Conservation (phyloP, 1,140 invertebrate genomes). For the Colletes latitarsis region DNA sequence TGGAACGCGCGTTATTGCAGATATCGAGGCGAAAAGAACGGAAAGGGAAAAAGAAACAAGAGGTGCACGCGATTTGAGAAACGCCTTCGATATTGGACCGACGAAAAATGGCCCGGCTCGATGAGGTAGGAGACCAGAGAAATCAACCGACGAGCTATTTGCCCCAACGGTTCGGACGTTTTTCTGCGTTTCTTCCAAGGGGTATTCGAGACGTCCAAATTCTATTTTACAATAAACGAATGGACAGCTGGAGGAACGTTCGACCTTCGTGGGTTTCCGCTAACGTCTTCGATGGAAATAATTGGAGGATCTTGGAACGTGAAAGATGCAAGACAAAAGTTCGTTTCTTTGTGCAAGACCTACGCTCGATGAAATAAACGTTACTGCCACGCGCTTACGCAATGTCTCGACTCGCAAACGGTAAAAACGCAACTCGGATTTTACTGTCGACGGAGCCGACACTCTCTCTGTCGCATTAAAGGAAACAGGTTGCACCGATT, state of each 20-base stretch:
- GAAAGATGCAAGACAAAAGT: no score
- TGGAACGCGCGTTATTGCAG: constrained; percentile 40
- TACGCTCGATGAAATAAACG: no score
- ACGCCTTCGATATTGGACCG: constrained; percentile 33
- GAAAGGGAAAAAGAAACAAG: neutral
- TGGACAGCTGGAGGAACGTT: no score
- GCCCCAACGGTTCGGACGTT: neutral
- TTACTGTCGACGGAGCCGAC: neutral
- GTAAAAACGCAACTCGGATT: no score
- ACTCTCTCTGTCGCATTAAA: neutral
- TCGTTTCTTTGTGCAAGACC: no score
- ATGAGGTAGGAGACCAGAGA: neutral
- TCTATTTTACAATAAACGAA: constrained; percentile 19
- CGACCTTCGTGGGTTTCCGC: no score
- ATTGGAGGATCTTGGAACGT: neutral
- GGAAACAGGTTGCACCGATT: neutral
- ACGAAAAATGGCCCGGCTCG: constrained; percentile 22
- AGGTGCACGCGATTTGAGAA: constrained; percentile 16
- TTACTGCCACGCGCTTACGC: no score
- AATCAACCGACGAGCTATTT: neutral
- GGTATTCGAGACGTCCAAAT: neutral
- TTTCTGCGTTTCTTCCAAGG: neutral
- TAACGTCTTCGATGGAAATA: no score
- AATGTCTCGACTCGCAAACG: no score
- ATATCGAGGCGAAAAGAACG: neutral